Percentiles rank a stretch among this genome's conserved stretches.
Evolutionary conservation across 2,113 vertebrate species (phyloP).

Genomic region (Pavo muticus): DNA sequence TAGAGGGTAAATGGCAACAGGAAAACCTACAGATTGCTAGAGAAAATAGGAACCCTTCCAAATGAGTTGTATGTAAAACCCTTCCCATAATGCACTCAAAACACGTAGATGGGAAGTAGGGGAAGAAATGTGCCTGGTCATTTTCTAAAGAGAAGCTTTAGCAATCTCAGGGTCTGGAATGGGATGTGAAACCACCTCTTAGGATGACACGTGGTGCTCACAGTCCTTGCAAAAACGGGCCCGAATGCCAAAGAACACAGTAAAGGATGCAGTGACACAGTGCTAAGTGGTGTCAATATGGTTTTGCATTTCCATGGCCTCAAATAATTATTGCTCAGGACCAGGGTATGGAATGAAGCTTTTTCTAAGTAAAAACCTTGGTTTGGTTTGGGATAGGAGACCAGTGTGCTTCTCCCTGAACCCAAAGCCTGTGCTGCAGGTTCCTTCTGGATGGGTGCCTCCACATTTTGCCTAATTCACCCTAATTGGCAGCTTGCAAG

Average conservation of each 20-base stretch:
- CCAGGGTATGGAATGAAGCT: neutral
- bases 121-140: rapidly evolving
- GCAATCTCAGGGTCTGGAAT: neutral
- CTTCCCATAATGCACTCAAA: neutral
- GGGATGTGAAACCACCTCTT: neutral
- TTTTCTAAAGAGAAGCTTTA: neutral
- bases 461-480: neutral
- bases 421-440: neutral
- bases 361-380: neutral
- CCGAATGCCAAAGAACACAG: neutral
- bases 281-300: neutral
- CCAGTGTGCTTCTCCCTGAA: neutral
- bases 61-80: neutral
- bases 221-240: neutral
- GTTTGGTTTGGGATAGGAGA: neutral
- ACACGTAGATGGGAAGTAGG: rapidly evolving
- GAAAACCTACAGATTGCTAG: neutral
- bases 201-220: too few species aligned
- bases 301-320: neutral
- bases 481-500: neutral
- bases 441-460: neutral
- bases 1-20: neutral
- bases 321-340: neutral
- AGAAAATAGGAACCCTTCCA: neutral
- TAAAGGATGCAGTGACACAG: neutral